Evolutionary conservation across 2,797 vertebrate species (phyloP).

Genomic region (Erpetoichthys calabaricus): DNA sequence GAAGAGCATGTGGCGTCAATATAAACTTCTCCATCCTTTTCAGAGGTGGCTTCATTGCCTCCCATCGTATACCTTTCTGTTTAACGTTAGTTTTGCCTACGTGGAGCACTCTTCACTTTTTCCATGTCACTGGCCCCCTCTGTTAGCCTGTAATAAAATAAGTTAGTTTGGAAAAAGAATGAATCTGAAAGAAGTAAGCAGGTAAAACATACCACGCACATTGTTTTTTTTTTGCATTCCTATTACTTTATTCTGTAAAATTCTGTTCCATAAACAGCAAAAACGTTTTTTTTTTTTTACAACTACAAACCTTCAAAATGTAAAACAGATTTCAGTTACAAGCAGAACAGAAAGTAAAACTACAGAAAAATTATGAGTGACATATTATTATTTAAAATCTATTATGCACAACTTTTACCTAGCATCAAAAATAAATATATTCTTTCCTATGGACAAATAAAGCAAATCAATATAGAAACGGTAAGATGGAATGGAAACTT

Average conservation of each 20-base stretch:
- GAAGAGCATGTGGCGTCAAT: too few species aligned
- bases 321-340: slow-evolving; percentile 67
- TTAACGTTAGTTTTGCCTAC: too few species aligned
- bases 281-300: slow-evolving; percentile 72
- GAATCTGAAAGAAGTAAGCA: too few species aligned
- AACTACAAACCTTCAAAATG: slow-evolving; percentile 87
- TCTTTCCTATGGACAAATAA: slow-evolving; percentile 66
- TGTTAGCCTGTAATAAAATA: too few species aligned
- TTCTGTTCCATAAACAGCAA: slow-evolving; percentile 67
- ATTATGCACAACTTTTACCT: slow-evolving; percentile 44
- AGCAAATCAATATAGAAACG: slow-evolving; percentile 56
- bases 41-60: too few species aligned
- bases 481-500: slow-evolving; percentile 31
- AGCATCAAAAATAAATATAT: slow-evolving; percentile 76
- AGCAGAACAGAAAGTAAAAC: slow-evolving; percentile 66
- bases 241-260: slow-evolving; percentile 95
- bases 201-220: too few species aligned
- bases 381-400: slow-evolving; percentile 29
- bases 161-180: too few species aligned
- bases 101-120: too few species aligned
- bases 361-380: slow-evolving; percentile 25
- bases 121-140: too few species aligned
- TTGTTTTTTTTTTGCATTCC: slow-evolving; percentile 53
- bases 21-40: too few species aligned
- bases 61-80: too few species aligned